Percentiles rank a stretch among this genome's conserved stretches.
These are phyloP conservation scores for Melanerpes formicivorus DNA, from an alignment of 2,113 vertebrate species.

Conservation along the genomic window DNA sequence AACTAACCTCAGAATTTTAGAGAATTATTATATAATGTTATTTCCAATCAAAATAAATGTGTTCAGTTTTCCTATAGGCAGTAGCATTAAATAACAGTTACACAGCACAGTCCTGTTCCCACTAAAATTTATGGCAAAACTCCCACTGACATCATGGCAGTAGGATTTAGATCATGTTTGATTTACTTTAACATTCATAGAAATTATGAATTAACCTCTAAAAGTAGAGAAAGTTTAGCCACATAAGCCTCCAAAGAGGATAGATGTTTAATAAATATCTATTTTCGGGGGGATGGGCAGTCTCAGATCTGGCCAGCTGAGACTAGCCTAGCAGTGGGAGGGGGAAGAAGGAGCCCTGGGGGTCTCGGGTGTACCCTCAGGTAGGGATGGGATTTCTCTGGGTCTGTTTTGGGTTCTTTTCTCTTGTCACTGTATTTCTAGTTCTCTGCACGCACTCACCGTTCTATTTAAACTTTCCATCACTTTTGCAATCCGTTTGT, in stretches of 20 bases:
- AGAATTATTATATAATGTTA: constrained; percentile 34
- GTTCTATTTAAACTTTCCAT: too few species aligned
- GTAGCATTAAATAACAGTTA: constrained; percentile 45
- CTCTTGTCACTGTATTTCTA: too few species aligned
- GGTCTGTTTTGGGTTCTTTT: too few species aligned
- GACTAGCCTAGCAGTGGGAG: too few species aligned
- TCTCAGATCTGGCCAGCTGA: too few species aligned
- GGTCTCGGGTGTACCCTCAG: too few species aligned
- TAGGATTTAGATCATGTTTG: constrained; percentile 5
- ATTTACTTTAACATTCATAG: constrained; percentile 24
- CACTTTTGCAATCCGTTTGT: too few species aligned
- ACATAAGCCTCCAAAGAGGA: not conserved
- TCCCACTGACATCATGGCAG: constrained; percentile 44
- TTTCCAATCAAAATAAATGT: constrained; percentile 60
- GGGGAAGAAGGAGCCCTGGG: too few species aligned
- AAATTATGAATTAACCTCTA: constrained; percentile 34
- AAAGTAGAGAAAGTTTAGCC: not conserved
- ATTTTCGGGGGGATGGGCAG: too few species aligned
- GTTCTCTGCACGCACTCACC: too few species aligned
- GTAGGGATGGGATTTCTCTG: too few species aligned
- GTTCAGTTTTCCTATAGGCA: constrained; percentile 50
- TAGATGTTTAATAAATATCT: not conserved
- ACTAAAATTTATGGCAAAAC: constrained; percentile 28
- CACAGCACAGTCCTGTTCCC: not conserved
- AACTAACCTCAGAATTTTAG: constrained; percentile 24